Base-by-base conservation (phyloP, 2,888 invertebrate genomes). In the Empis stercorea region DNA sequence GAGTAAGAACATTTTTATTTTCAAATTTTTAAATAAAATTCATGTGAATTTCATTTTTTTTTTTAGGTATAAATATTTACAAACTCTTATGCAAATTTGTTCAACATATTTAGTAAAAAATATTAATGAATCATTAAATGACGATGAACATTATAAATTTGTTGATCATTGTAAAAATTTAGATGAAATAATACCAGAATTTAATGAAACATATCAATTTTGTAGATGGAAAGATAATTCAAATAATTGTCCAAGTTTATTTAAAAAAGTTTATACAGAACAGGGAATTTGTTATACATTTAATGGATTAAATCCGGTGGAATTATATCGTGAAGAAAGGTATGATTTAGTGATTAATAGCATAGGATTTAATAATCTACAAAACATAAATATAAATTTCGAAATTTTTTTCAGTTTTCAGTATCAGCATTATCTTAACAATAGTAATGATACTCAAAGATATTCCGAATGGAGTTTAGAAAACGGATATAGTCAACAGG, bases 381-480 rank as follows among this genome's bases (percentile, higher is more conserved):
- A n/a, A n/a, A 34, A 13, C 34, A 38, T n/a, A n/a, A n/a, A 16
- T 38, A 11, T 15, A 37, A n/a, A 37, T 32, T n/a, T 32, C 4
- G 20, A 20, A 20, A 20, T 16, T 14, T 15, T 10, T 23, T 16
- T 30, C 15, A 63, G 63, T 3, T 60, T 57, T 39, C 64, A 65
- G 44, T 61, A 60, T 52, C 53, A 52, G 11, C 48, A 51, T n/a
- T 51, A 46, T 34, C 37, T 43, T 20, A 48, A 41, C 4, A 47
- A 49, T 27, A 14, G n/a, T 14, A 10, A 36, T 40, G 2, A 16
- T 60, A 56, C 47, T 53, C 51, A 42, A 71, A 68, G 53, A 57
- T 1, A 71, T 43, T 59, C 72, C 2, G 51, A 71, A 10, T 83
- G 83, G 84, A 73, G 71, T 14, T 64, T 83, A 50, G 80, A 81